Evolutionary conservation across 2,888 invertebrate species (phyloP), one percentile per base, ranked within the genome.

Genomic region (Thymelicus acteon): DNA sequence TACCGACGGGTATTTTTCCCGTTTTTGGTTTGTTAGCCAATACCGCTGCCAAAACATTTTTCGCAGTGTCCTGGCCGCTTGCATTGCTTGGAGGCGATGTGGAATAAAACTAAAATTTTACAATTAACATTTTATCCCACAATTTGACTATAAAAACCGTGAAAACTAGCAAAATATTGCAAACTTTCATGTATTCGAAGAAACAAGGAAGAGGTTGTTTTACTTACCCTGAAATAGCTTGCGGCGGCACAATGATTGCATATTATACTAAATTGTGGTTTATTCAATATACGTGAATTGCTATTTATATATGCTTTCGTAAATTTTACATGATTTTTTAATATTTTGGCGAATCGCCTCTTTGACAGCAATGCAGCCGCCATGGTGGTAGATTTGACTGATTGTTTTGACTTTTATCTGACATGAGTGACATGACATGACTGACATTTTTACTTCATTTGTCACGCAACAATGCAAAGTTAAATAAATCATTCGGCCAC

Each of bases 1-100:
- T 86, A 94, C 94, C 94, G 82, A 92, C 88, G 79, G 93, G 93
- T 78, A 92, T 92, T 88, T 93, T 93, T 58, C 92, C 92, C 75
- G 88, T 88, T 84, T 93, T 94, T 5, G 92, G 92, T 83, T 88
- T 93, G 83, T 93, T 94, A 77, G 91, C 87, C 79, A 94, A 85
- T 73, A 94, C 93, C 7, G 92, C 93, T 66, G 94, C 93, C 79
- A 94, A 82, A 58, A 94, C 92, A 88, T 93, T 92, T 85, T 92
- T 91, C n/a, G 93, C 93, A 5, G 91, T 72, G 77, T 93, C 92
- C 40, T 82, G 72, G 10, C 85, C 83, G 67, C 81, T 82, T 37
- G 79, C n/a, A 75, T 78, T 82, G 75, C 73, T 82, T 64, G 87
- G 81, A 31, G 85, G 75, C 64, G 85, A 75, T 63, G 90, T 80